Percentiles rank a stretch among this genome's conserved stretches.
These are phyloP conservation scores for Ceratosolen solmsi DNA, from an alignment of 1,140 invertebrate genomes.

Conservation along the genomic window DNA sequence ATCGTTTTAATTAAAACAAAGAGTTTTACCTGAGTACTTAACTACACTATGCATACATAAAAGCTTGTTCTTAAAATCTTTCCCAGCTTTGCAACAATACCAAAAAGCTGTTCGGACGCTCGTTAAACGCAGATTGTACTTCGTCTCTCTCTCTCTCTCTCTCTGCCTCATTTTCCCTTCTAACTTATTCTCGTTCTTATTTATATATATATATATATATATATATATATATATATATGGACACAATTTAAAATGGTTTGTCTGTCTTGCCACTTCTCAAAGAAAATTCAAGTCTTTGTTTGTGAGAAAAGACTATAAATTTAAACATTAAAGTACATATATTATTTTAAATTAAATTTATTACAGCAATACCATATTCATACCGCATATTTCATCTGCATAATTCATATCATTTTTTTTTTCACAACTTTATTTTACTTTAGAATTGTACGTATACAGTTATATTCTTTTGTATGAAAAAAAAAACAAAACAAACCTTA, in stretches of 20 bases:
- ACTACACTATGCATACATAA: neutral
- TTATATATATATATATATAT: neutral
- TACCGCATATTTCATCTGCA: too few relatives aligned
- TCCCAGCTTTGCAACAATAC: neutral
- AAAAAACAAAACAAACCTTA: too few relatives aligned
- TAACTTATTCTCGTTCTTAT: neutral
- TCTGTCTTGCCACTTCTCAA: neutral
- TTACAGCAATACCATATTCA: too few relatives aligned
- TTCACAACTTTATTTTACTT: too few relatives aligned
- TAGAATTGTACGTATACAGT: too few relatives aligned
- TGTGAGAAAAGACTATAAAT: neutral
- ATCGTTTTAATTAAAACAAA: neutral
- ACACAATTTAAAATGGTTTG: neutral
- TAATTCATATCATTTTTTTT: too few relatives aligned
- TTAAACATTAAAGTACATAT: neutral
- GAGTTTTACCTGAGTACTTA: neutral
- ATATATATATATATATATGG: neutral
- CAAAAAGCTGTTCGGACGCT: neutral
- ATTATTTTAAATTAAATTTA: neutral
- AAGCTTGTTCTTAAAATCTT: neutral
- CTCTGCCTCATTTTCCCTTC: neutral
- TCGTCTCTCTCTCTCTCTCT: neutral
- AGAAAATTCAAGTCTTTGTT: neutral
- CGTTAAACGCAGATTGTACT: constrained; percentile 5
- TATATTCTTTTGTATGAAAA: too few relatives aligned